Conservation (phyloP, 92 coral and sea anemone species). For the Plumapathes pennacea region DNA sequence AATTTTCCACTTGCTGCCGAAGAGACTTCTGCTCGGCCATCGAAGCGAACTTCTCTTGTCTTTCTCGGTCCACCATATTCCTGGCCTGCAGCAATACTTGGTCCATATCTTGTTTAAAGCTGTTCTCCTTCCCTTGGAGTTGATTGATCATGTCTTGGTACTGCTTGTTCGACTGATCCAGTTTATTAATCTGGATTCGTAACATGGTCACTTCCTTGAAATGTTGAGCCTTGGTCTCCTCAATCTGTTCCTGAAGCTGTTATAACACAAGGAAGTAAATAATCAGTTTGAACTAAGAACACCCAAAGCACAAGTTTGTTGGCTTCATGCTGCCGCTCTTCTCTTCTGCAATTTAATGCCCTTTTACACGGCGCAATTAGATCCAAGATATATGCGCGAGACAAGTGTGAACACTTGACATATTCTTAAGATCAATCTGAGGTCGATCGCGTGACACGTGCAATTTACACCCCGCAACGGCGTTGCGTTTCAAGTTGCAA, state of each 20-base stretch:
- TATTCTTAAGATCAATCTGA: no score
- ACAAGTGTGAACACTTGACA: no score
- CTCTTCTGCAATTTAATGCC: no score
- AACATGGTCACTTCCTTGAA: slow-evolving; percentile 62
- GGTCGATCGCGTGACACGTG: no score
- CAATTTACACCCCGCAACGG: no score
- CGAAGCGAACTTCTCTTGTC: slow-evolving; percentile 87
- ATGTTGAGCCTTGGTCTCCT: slow-evolving; percentile 42
- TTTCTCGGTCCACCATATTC: slow-evolving; percentile 82
- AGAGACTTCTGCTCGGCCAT: slow-evolving; percentile 86
- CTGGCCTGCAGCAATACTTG: slow-evolving; percentile 74
- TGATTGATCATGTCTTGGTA: slow-evolving; percentile 77
- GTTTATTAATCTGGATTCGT: slow-evolving; percentile 60
- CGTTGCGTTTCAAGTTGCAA: no score
- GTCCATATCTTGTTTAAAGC: slow-evolving; percentile 84
- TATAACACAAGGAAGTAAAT: not conserved
- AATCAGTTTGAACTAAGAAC: not conserved
- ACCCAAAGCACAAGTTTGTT: not conserved
- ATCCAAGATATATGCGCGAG: no score
- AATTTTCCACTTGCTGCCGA: slow-evolving; percentile 76
- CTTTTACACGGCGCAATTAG: no score
- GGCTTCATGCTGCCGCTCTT: no score
- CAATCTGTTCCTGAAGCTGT: slow-evolving; percentile 61
- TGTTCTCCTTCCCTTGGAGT: slow-evolving; percentile 81
- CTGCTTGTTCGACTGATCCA: slow-evolving; percentile 82